phyloP scores from a whole-genome alignment of 2,888 invertebrate genomes.

The Rhingia campestris region DNA sequence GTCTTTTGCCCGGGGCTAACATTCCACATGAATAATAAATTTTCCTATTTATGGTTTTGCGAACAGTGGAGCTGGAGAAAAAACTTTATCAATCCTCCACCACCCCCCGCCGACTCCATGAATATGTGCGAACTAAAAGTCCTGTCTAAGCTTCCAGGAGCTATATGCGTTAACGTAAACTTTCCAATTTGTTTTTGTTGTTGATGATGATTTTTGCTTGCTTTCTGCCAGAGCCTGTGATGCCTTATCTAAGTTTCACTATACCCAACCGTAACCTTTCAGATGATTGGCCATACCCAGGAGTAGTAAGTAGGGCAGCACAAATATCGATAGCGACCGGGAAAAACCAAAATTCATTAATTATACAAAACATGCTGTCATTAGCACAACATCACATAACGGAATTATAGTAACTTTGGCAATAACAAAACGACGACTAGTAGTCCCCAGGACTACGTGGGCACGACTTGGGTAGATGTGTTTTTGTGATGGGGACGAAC shows the following conservation, averaged over 20 bases:
- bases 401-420: constrained; percentile 71
- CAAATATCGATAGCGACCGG: constrained; percentile 47
- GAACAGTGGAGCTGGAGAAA: constrained; percentile 25
- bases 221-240: constrained; percentile 6
- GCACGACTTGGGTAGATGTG: neutral
- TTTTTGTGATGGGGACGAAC: neutral
- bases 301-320: neutral
- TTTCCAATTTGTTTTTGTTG: constrained; percentile 39
- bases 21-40: constrained; percentile 70
- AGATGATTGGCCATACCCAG: constrained; percentile 3
- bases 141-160: constrained; percentile 20
- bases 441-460: neutral
- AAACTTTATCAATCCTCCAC: constrained; percentile 38
- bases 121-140: constrained; percentile 11
- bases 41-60: constrained; percentile 65
- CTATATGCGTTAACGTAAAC: constrained; percentile 42
- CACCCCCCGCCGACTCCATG: neutral
- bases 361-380: constrained; percentile 72
- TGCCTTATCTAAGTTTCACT: constrained; percentile 56
- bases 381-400: constrained; percentile 71
- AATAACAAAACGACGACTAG: constrained; percentile 56
- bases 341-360: constrained; percentile 70
- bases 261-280: constrained; percentile 33
- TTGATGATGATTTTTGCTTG: constrained; percentile 6
- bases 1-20: constrained; percentile 33